Evolutionary conservation across 2,888 invertebrate genomes (phyloP).

Genomic region (Escarpia spicata): DNA sequence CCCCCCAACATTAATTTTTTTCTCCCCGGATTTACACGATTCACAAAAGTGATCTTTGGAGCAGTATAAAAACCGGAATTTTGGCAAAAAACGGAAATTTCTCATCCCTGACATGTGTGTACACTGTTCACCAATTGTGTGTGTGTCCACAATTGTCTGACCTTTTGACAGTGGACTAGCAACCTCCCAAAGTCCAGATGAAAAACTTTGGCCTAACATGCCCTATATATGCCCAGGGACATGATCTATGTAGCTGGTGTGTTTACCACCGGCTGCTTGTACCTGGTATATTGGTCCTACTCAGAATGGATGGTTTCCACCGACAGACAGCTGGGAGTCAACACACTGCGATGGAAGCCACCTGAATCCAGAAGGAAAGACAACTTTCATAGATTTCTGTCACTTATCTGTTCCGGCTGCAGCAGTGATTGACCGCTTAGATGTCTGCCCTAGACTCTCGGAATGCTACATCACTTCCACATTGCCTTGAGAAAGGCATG

Average conservation of each 20-base stretch:
- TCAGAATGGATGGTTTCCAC: neutral
- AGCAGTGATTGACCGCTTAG: neutral
- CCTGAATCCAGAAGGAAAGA: neutral
- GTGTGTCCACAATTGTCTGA: neutral
- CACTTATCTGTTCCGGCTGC: neutral
- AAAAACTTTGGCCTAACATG: constrained; percentile 5
- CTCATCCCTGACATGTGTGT: no score
- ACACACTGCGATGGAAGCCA: neutral
- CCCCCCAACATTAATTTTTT: no score
- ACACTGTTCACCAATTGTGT: no score
- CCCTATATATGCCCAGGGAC: neutral
- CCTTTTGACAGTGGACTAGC: neutral
- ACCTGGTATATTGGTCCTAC: neutral
- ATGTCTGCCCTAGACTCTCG: neutral
- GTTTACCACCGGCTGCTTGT: neutral
- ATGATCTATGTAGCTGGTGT: neutral
- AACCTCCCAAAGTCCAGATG: neutral
- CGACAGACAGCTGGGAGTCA: neutral
- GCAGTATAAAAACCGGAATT: no score
- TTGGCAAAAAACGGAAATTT: no score
- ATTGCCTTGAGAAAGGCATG: neutral
- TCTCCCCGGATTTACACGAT: no score
- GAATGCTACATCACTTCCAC: neutral
- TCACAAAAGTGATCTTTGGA: no score
- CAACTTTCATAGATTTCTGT: neutral